phyloP scores from a whole-genome alignment of 2,888 invertebrate species.

The Unio pictorum region DNA sequence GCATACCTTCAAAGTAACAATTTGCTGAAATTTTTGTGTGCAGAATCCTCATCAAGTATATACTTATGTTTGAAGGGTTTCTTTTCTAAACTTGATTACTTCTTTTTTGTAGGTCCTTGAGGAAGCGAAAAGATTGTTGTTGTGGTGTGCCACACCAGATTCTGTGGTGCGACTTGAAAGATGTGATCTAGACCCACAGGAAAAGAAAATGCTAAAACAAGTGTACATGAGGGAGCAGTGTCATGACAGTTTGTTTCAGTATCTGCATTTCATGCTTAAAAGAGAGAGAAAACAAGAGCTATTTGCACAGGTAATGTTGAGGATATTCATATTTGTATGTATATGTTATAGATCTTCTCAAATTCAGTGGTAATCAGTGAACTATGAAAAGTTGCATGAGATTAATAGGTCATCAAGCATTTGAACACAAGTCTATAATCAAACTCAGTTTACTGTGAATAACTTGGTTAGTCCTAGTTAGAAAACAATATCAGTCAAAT shows the following conservation, averaged over 20 bases:
- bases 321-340: no score
- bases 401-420: no score
- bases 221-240: slow-evolving; percentile 57
- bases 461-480: no score
- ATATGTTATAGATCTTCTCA: no score
- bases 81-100: background rate
- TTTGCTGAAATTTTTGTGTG: no score
- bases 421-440: no score
- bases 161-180: slow-evolving; percentile 49
- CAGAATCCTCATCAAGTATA: background rate
- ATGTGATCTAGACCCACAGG: slow-evolving; percentile 26
- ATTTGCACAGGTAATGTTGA: slow-evolving; percentile 38
- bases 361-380: no score
- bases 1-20: no score
- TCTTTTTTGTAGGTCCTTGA: slow-evolving; percentile 24
- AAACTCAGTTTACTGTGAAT: no score
- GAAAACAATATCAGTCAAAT: no score
- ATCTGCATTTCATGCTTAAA: slow-evolving; percentile 41
- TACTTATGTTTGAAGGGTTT: background rate
- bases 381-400: no score
- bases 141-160: slow-evolving; percentile 65
- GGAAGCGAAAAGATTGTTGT: slow-evolving; percentile 45
- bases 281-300: slow-evolving; percentile 7
- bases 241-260: slow-evolving; percentile 57
- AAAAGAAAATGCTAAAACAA: slow-evolving; percentile 22